These are phyloP conservation scores for Antigone vipio DNA, from an alignment of 2,113 vertebrate species.

Conservation along the genomic window DNA sequence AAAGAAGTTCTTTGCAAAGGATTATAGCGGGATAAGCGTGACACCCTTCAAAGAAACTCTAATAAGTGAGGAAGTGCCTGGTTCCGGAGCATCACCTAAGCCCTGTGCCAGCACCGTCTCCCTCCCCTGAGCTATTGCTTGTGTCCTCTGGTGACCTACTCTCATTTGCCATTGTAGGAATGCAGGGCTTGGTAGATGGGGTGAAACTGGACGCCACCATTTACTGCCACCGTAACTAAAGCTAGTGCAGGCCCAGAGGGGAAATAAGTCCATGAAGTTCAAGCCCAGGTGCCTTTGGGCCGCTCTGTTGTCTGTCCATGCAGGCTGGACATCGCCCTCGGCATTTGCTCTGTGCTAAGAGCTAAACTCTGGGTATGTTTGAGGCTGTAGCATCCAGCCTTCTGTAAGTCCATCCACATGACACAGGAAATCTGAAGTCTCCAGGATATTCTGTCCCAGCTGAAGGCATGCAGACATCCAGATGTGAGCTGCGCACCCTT, in stretches of 20 bases:
- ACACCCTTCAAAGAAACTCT: background rate
- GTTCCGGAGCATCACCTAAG: background rate
- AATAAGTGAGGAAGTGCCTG: background rate
- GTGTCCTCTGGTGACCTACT: background rate
- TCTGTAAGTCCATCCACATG: background rate
- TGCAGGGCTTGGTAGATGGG: background rate
- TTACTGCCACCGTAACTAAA: background rate
- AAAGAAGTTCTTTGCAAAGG: background rate
- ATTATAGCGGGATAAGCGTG: background rate
- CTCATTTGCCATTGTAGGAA: background rate
- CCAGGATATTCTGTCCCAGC: background rate
- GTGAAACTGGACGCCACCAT: accelerated
- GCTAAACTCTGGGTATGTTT: background rate
- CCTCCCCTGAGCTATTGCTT: background rate
- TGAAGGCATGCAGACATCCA: background rate
- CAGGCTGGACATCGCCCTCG: background rate
- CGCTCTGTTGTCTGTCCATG: accelerated
- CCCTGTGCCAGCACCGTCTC: background rate
- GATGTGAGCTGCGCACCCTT: background rate
- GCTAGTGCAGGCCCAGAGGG: too few relatives aligned
- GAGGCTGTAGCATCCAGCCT: background rate
- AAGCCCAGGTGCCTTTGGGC: background rate
- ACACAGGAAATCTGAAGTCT: background rate
- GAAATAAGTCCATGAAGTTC: background rate
- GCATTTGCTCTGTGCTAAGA: background rate